A percentile compares a stretch with the other conserved stretches of the same genome.
These are phyloP conservation scores for Leucozona laternaria DNA, from an alignment of 2,888 invertebrate genomes.

Conservation along the genomic window DNA sequence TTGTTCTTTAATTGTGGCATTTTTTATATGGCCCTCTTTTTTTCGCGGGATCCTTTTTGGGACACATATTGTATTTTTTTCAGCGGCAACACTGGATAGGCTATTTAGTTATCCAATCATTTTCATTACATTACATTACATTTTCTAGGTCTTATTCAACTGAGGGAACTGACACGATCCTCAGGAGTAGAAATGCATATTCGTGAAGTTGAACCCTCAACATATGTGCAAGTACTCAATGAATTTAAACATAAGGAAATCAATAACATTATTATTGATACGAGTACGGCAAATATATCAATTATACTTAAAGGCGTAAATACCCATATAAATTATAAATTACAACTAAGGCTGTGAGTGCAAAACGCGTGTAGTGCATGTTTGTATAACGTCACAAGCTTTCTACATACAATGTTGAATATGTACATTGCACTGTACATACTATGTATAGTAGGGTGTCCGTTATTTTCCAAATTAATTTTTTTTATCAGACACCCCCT, in stretches of 20 bases:
- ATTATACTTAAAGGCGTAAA: constrained; percentile 90
- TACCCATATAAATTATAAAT: constrained; percentile 55
- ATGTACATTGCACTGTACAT: too few relatives aligned
- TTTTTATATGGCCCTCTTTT: too few relatives aligned
- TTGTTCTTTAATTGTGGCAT: too few relatives aligned
- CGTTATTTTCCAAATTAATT: too few relatives aligned
- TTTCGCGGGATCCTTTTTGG: too few relatives aligned
- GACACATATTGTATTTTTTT: too few relatives aligned
- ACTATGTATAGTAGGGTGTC: too few relatives aligned
- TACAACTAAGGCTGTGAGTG: neutral
- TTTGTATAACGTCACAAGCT: too few relatives aligned
- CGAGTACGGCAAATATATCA: constrained; percentile 89
- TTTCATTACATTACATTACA: neutral
- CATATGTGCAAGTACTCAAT: constrained; percentile 90
- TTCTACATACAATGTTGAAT: too few relatives aligned
- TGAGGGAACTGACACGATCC: constrained; percentile 89
- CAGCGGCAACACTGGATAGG: too few relatives aligned
- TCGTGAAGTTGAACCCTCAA: constrained; percentile 87
- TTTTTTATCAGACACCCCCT: too few relatives aligned
- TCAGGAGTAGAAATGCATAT: constrained; percentile 89
- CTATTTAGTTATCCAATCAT: too few relatives aligned
- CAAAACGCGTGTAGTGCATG: neutral
- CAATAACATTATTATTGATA: constrained; percentile 91
- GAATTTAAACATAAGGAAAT: constrained; percentile 92
- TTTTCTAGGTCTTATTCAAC: constrained; percentile 82